phyloP scores from a whole-genome alignment of 2,113 vertebrate species.

The Peromyscus leucopus region DNA sequence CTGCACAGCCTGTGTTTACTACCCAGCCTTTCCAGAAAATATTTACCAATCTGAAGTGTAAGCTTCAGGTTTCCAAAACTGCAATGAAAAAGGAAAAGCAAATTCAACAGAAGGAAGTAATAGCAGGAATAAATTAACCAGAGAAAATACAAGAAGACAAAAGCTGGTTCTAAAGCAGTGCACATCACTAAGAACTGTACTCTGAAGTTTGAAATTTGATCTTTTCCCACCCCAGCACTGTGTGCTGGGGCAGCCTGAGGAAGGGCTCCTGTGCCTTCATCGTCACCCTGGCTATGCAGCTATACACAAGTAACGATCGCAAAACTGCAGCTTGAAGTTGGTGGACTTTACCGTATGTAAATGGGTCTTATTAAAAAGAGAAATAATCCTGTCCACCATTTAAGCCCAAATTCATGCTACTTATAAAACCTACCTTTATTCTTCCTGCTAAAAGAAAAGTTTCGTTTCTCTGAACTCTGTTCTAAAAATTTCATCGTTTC shows the following conservation, averaged over 20 bases:
- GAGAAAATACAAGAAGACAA: neutral
- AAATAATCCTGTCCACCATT: neutral
- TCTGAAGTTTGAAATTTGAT: neutral
- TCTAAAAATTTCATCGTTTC: conserved; percentile 38
- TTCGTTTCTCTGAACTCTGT: conserved; percentile 17
- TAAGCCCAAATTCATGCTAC: neutral
- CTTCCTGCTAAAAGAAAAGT: neutral
- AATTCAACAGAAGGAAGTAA: neutral
- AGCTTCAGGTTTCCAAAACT: neutral
- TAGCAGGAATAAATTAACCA: neutral
- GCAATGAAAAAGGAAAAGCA: neutral
- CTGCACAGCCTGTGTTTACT: neutral
- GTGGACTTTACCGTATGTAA: conserved; percentile 7
- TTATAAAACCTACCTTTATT: conserved; percentile 37
- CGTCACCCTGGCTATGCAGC: neutral
- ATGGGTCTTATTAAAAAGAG: neutral
- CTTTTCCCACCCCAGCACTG: neutral
- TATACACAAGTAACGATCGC: neutral
- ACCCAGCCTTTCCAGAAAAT: neutral
- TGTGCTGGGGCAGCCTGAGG: neutral
- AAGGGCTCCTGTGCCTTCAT: neutral
- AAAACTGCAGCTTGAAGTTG: neutral
- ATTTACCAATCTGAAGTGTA: neutral
- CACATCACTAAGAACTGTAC: too few species aligned
- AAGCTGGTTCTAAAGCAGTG: neutral